Conservation (phyloP, 2,888 invertebrate species). For the Acanthosepion lycidas region DNA sequence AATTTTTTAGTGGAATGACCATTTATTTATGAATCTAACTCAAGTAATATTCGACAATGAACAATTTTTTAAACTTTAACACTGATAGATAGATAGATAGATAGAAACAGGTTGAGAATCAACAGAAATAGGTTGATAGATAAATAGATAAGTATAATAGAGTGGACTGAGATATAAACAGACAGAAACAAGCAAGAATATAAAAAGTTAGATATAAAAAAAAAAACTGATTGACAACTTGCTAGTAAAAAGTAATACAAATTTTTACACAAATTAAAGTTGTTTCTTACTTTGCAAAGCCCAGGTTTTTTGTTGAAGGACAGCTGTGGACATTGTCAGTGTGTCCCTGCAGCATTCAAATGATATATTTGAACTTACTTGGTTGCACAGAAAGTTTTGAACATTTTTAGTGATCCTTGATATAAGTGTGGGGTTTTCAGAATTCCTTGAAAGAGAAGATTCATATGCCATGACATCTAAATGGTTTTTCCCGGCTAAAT, state of each 20-base stretch:
- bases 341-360: not conserved
- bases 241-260: too few relatives aligned
- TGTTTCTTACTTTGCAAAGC: not conserved
- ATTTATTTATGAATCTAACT: too few relatives aligned
- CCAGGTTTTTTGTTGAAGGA: not conserved
- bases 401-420: not conserved
- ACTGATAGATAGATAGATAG: too few relatives aligned
- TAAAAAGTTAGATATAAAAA: not conserved
- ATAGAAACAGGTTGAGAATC: too few relatives aligned
- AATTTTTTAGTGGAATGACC: too few relatives aligned
- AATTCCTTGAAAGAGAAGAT: not conserved
- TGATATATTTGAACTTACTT: not conserved
- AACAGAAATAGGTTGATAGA: too few relatives aligned
- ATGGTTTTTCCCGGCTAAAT: not conserved
- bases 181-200: not conserved
- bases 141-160: too few relatives aligned
- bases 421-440: not conserved
- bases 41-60: too few relatives aligned
- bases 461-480: not conserved
- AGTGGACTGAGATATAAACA: too few relatives aligned
- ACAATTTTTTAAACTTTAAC: too few relatives aligned
- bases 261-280: not conserved
- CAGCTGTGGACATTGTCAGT: not conserved
- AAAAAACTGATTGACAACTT: not conserved
- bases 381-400: not conserved